phyloP scores from a whole-genome alignment of 1,140 invertebrate genomes.

The Drosophila fuyamai region DNA sequence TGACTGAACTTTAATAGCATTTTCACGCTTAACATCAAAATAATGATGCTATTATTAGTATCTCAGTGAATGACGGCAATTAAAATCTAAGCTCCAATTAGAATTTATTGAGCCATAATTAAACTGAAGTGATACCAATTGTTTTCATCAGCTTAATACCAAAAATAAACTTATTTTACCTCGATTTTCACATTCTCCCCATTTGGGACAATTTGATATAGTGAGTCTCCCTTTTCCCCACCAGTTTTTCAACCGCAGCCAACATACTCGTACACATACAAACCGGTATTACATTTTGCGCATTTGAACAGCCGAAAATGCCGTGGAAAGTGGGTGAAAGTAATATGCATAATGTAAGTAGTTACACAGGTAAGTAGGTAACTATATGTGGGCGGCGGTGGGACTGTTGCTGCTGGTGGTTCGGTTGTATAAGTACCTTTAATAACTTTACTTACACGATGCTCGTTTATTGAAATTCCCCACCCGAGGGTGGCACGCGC shows the following conservation, averaged over 20 bases:
- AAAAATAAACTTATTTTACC: background rate
- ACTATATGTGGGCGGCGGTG: constrained; percentile 9
- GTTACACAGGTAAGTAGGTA: constrained; percentile 39
- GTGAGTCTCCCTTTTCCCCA: background rate
- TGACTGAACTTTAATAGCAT: too few species aligned
- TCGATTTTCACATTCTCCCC: background rate
- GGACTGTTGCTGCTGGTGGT: constrained; percentile 2
- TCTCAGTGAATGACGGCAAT: background rate
- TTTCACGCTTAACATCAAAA: background rate
- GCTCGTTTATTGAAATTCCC: constrained; percentile 61
- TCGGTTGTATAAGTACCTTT: constrained; percentile 60
- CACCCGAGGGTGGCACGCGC: constrained; percentile 29
- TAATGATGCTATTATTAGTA: background rate
- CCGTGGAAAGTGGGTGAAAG: constrained; percentile 64
- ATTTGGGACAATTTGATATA: constrained; percentile 1
- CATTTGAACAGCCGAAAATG: constrained; percentile 56
- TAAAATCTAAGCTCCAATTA: background rate
- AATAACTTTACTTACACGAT: constrained; percentile 81
- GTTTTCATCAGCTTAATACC: background rate
- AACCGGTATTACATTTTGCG: constrained; percentile 55
- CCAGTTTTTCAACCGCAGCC: background rate
- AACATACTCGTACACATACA: background rate
- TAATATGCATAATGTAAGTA: constrained; percentile 61
- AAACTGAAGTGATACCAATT: background rate
- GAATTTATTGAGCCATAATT: background rate